Base-by-base conservation (phyloP, 1,140 invertebrate species). In the Stratiolaelaps scimitus region DNA sequence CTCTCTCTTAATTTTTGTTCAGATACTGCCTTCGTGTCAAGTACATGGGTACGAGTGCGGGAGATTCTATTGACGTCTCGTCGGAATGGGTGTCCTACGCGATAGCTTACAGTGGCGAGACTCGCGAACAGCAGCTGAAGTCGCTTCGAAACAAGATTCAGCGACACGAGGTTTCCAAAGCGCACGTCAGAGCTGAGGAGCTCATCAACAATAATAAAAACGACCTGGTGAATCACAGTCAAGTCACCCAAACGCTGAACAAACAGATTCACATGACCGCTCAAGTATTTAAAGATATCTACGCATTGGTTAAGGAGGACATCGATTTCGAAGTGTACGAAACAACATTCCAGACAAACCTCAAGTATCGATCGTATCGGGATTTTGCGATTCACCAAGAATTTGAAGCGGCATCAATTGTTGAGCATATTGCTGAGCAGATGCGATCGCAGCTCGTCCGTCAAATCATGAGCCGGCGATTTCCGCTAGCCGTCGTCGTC, bases 121-220 rank as follows among this genome's bases (percentile, higher is more conserved):
- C 26, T 23, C 53, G 53, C 15, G 53, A 60, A 23, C 53, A 60
- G 10, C 17, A 34, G 26, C 53, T 60, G 2, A 60, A 60, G 23
- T 60, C 53, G 26, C 53, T 60, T 17, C 13, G 53, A 5, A 60
- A 60, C 23, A 60, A 60, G 23, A 60, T 60, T 60, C 53, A 60
- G 20, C 53, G 53, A n/a, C 53, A 60, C 23, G 53, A 60, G 34
- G 53, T 60, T 20, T 60, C 53, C 4, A 60, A 26, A 60, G 34
- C 53, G 15, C 53, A 60, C 53, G 15, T 60, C 1, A 26, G 23
- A 2, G 26, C 53, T 1, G 53, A 60, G 34, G 53, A 26, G 17
- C 53, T 60, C 4, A 60, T 60, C 10, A 60, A 60, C 15, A 60
- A 60, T 23, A 29, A 60, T 34, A 60, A 60, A 23, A 34, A 60